These are phyloP conservation scores for Neogale vison DNA, from an alignment of 2,113 vertebrate genomes.

Conservation along the genomic window DNA sequence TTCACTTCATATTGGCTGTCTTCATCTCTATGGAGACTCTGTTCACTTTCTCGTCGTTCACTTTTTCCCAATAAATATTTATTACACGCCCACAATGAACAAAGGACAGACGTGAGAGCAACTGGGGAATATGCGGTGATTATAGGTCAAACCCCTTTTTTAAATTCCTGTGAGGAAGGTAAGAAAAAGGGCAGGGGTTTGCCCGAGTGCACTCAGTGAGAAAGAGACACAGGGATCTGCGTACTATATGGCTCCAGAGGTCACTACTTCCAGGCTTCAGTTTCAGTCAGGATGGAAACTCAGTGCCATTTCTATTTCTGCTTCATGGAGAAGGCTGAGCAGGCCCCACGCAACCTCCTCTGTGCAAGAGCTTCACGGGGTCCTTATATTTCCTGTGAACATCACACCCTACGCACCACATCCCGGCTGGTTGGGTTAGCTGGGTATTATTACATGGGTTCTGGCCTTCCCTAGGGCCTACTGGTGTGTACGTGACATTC, in stretches of 20 bases:
- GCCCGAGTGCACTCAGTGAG: not conserved
- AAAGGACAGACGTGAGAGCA: not conserved
- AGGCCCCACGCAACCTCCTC: not conserved
- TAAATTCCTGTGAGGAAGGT: not conserved
- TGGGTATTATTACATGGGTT: not conserved
- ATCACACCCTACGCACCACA: not conserved
- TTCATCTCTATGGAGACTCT: not conserved
- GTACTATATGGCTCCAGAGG: no score
- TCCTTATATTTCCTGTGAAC: not conserved
- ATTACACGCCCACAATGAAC: not conserved
- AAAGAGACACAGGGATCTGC: not conserved
- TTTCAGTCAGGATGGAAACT: not conserved
- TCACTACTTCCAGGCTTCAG: not conserved
- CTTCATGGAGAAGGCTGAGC: no score
- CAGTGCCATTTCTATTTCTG: not conserved
- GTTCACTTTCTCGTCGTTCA: not conserved
- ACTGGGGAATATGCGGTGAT: not conserved
- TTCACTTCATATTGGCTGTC: not conserved
- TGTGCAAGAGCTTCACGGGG: no score
- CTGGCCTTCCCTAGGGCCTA: not conserved
- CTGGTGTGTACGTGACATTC: not conserved
- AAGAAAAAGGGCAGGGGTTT: not conserved
- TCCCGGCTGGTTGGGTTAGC: no score
- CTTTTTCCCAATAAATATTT: not conserved
- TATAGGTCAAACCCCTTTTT: not conserved